Evolutionary conservation across 1,140 invertebrate species (phyloP).

Genomic region (Drosophila ambigua): DNA sequence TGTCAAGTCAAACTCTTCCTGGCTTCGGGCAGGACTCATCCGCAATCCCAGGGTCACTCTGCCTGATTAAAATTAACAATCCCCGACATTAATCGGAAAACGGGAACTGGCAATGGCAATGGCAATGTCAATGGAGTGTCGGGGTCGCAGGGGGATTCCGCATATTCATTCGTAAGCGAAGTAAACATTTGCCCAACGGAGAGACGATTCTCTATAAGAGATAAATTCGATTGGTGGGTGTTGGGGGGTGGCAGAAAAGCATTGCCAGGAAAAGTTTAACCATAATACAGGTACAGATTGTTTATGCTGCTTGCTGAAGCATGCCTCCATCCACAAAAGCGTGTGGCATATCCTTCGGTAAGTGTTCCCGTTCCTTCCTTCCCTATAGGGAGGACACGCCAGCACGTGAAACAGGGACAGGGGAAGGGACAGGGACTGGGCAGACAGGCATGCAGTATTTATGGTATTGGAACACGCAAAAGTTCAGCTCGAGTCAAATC

Average conservation of each 20-base stretch:
- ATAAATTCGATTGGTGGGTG: conserved; percentile 7
- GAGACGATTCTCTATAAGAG: background rate
- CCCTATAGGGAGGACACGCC: conserved; percentile 4
- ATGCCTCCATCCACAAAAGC: background rate
- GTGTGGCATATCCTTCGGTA: conserved; percentile 8
- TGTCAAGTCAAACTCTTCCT: conserved; percentile 47
- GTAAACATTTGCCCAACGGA: too few species aligned
- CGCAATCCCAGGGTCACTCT: conserved; percentile 24
- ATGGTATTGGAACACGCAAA: conserved; percentile 80
- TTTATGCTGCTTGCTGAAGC: conserved; percentile 58
- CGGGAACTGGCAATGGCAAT: too few species aligned
- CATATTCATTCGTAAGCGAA: too few species aligned
- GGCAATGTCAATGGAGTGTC: too few species aligned
- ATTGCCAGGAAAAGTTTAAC: conserved; percentile 43
- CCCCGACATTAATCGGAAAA: conserved; percentile 7
- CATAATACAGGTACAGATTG: conserved; percentile 66
- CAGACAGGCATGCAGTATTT: conserved; percentile 72
- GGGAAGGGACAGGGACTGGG: conserved; percentile 31
- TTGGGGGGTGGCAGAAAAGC: conserved; percentile 1
- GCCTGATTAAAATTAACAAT: conserved; percentile 49
- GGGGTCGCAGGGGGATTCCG: too few species aligned
- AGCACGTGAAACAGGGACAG: conserved; percentile 27
- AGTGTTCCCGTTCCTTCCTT: conserved; percentile 5
- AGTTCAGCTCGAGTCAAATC: conserved; percentile 79
- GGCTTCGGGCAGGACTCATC: conserved; percentile 23